Evolutionary conservation across 2,113 vertebrate species (phyloP).

Genomic region (Otocyon megalotis): DNA sequence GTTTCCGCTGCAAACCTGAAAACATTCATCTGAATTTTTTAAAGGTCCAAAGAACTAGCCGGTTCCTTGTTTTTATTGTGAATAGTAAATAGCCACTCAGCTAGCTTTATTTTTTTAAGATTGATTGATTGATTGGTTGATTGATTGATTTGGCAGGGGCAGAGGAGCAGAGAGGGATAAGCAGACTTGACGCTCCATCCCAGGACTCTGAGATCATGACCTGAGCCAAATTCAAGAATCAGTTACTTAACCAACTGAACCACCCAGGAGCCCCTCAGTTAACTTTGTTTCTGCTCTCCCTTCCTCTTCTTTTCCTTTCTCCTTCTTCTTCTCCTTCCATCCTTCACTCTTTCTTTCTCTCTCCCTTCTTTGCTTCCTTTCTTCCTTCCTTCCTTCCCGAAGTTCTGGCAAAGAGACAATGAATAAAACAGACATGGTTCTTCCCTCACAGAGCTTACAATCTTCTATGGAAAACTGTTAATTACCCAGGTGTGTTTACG

Average conservation of each 20-base stretch:
- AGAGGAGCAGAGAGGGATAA: neutral
- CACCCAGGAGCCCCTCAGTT: neutral
- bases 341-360: too few relatives aligned
- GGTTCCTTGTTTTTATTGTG: neutral
- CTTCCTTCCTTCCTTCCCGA: neutral
- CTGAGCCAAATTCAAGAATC: neutral
- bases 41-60: neutral
- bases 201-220: neutral
- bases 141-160: too few relatives aligned
- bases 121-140: too few relatives aligned
- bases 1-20: neutral
- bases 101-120: neutral
- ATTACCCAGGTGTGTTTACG: neutral
- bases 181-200: neutral
- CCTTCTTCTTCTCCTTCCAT: neutral
- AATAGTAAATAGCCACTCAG: neutral
- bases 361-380: neutral
- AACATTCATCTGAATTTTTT: neutral
- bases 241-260: neutral
- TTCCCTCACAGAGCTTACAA: neutral
- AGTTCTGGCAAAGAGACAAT: neutral
- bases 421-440: neutral
- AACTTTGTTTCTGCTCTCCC: neutral
- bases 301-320: neutral
- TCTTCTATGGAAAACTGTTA: neutral